These are phyloP conservation scores for Platynereis dumerilii DNA, from an alignment of 2,888 invertebrate genomes.

Conservation along the genomic window DNA sequence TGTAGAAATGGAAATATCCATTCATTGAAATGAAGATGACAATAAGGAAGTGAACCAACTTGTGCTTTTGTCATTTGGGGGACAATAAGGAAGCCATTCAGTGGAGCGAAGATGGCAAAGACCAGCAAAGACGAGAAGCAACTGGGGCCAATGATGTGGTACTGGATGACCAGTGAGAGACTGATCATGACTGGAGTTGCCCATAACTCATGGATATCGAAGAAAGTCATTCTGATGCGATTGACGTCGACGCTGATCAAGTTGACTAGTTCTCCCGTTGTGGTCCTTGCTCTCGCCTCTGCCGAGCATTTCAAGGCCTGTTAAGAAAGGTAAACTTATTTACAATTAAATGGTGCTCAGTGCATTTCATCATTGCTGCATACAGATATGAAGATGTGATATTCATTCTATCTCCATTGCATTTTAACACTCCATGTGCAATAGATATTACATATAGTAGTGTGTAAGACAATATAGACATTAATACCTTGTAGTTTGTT, in stretches of 20 bases:
- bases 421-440: no score
- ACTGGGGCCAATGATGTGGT: background rate
- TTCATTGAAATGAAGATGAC: no score
- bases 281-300: background rate
- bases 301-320: background rate
- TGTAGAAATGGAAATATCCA: no score
- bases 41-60: no score
- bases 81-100: background rate
- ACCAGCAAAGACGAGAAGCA: background rate
- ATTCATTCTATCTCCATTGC: no score
- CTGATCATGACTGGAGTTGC: background rate
- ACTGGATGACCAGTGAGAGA: background rate
- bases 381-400: no score
- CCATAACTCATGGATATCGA: conserved; percentile 5
- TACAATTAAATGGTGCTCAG: no score
- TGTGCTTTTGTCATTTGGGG: background rate
- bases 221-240: background rate
- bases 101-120: background rate
- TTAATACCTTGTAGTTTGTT: no score
- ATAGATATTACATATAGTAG: no score
- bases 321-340: no score
- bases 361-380: no score
- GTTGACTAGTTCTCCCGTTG: conserved; percentile 1
- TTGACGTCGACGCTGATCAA: background rate
- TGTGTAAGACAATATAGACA: no score